Percentiles rank a stretch among this genome's conserved stretches.
phyloP scores from a whole-genome alignment of 2,113 vertebrate species.

The Verasper variegatus region DNA sequence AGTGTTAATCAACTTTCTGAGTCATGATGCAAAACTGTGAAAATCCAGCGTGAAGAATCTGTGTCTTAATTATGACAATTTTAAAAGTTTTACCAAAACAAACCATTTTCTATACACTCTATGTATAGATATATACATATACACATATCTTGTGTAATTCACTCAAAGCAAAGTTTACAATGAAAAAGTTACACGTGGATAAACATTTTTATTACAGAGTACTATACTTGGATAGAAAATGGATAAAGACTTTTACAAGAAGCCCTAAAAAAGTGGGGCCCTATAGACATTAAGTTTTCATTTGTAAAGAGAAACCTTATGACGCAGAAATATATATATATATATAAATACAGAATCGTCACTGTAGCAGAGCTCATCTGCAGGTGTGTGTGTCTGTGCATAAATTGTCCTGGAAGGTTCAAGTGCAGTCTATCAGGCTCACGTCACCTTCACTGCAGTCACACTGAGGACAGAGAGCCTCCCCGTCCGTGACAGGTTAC shows the following conservation, averaged over 20 bases:
- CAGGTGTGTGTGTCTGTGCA: conserved; percentile 8
- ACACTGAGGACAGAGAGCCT: conserved; percentile 51
- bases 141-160: background rate
- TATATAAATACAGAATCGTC: background rate
- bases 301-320: background rate
- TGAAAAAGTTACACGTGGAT: background rate
- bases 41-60: background rate
- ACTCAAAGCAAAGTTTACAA: background rate
- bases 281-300: background rate
- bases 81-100: too few species aligned
- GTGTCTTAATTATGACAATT: background rate
- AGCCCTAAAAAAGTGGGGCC: background rate
- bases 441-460: conserved; percentile 53
- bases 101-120: too few species aligned
- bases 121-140: too few species aligned
- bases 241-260: too few species aligned
- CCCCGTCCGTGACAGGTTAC: conserved; percentile 63
- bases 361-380: background rate
- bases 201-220: too few species aligned
- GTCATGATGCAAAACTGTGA: background rate
- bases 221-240: too few species aligned
- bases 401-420: conserved; percentile 19
- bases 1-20: background rate
- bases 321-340: background rate
- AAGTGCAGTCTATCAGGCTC: conserved; percentile 29